phyloP scores from a whole-genome alignment of 1,140 invertebrate genomes.

The Choristoneura fumiferana region DNA sequence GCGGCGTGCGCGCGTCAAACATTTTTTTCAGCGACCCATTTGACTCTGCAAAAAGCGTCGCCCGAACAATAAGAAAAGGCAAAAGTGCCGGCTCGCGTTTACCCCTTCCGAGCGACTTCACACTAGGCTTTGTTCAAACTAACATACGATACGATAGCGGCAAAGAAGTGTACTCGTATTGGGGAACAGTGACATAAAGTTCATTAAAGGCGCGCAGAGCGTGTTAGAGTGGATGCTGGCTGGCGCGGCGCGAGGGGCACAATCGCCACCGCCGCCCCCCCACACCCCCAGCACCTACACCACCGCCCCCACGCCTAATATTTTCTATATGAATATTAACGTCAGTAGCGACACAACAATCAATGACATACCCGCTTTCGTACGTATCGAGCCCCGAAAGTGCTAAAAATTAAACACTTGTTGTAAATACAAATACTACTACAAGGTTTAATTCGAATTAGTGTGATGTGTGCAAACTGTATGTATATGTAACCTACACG shows the following conservation, averaged over 20 bases:
- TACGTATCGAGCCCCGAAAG: not conserved
- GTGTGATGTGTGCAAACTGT: no score
- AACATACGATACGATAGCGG: conserved; percentile 64
- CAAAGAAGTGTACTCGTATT: conserved; percentile 72
- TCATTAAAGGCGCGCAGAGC: conserved; percentile 71
- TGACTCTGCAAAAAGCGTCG: conserved; percentile 54
- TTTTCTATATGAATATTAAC: conserved; percentile 70
- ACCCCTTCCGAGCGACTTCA: conserved; percentile 63
- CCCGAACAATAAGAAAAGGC: conserved; percentile 59
- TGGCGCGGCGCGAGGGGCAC: conserved; percentile 52
- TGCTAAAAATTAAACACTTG: no score
- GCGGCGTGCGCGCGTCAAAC: conserved; percentile 26
- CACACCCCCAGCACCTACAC: conserved; percentile 22
- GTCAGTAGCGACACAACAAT: conserved; percentile 26
- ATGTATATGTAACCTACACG: no score
- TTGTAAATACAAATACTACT: no score
- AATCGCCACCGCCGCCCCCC: conserved; percentile 38
- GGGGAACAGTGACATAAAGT: conserved; percentile 69
- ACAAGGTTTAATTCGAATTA: no score
- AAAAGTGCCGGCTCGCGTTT: conserved; percentile 56
- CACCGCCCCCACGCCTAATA: conserved; percentile 49
- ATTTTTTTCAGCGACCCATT: conserved; percentile 40
- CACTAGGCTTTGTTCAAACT: conserved; percentile 69
- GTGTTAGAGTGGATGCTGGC: conserved; percentile 69
- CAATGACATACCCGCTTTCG: conserved; percentile 1